These are phyloP conservation scores for Heteromyza rotundicornis DNA, from an alignment of 2,888 invertebrate genomes.

Conservation along the genomic window DNA sequence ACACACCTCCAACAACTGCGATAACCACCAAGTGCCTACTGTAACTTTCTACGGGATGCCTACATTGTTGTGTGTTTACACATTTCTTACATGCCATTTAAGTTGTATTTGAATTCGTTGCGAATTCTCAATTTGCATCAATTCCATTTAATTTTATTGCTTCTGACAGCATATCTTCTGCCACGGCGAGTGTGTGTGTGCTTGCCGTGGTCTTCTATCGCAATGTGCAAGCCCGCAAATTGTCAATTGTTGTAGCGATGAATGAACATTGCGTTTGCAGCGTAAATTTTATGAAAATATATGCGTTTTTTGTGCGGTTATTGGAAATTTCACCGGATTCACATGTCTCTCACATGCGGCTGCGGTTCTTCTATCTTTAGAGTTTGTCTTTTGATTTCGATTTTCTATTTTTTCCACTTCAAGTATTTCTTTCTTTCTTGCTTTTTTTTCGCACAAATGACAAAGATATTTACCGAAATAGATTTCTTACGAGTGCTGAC, in stretches of 20 bases:
- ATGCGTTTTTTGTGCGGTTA: neutral
- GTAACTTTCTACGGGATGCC: neutral
- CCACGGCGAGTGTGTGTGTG: no score
- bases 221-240: neutral
- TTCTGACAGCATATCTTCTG: neutral
- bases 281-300: constrained; percentile 2
- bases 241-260: neutral
- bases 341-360: constrained; percentile 31
- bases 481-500: neutral
- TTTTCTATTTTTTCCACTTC: constrained; percentile 17
- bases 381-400: no score
- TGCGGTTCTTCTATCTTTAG: no score
- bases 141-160: neutral
- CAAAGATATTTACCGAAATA: neutral
- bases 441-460: neutral
- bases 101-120: no score
- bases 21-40: no score
- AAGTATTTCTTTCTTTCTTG: neutral
- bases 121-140: neutral
- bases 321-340: constrained; percentile 30
- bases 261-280: neutral
- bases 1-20: neutral
- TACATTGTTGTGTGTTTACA: neutral
- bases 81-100: no score
- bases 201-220: no score